Percentiles rank a stretch among this genome's conserved stretches.
Conservation (phyloP, 2,797 vertebrate genomes). For the Phrynocephalus forsythii region DNA sequence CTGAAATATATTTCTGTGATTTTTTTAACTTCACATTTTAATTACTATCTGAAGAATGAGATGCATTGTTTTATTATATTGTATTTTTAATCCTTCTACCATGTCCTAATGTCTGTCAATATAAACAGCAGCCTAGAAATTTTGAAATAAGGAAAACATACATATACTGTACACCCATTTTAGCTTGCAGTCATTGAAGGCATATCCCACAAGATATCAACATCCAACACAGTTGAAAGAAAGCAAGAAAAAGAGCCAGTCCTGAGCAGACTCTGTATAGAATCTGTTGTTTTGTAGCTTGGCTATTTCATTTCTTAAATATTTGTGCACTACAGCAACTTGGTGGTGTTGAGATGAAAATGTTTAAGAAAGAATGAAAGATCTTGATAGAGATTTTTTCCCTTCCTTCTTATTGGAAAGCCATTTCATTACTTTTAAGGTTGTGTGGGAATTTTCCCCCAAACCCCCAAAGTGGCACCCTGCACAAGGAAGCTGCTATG, state of each 20-base stretch:
- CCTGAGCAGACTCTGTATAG: too few relatives aligned
- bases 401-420: too few relatives aligned
- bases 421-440: too few relatives aligned
- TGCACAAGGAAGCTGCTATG: too few relatives aligned
- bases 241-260: neutral
- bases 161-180: neutral
- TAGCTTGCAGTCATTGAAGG: neutral
- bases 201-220: neutral
- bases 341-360: neutral
- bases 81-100: neutral
- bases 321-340: neutral
- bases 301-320: neutral
- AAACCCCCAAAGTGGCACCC: too few relatives aligned
- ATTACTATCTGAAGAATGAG: neutral
- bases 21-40: neutral
- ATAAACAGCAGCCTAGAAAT: neutral
- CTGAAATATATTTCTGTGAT: neutral
- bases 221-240: neutral
- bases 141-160: neutral
- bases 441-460: too few relatives aligned
- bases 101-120: neutral
- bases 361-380: too few relatives aligned
- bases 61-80: neutral
- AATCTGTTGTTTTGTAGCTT: neutral
- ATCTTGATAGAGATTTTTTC: too few relatives aligned